Conservation (phyloP, 2,797 vertebrate genomes). For the Astyanax mexicanus region DNA sequence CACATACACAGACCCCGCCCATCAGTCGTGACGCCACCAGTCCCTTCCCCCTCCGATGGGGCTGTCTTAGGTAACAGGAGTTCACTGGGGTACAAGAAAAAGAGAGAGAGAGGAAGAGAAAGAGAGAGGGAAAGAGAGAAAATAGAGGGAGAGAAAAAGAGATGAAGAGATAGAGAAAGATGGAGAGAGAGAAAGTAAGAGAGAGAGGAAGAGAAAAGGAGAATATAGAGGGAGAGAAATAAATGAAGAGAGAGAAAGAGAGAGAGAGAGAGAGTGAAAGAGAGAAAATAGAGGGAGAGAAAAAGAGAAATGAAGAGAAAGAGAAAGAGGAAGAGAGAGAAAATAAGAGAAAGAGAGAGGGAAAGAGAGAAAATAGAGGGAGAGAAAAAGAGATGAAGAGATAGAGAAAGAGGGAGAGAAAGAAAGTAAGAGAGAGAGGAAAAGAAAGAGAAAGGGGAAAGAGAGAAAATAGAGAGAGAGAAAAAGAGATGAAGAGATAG, state of each 20-base stretch:
- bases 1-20: conserved; percentile 2
- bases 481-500: neutral
- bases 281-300: neutral
- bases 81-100: conserved; percentile 21
- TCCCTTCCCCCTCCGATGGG: conserved; percentile 21
- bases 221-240: neutral
- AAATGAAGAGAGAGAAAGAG: neutral
- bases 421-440: neutral
- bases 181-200: neutral
- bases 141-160: neutral
- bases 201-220: no score
- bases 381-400: neutral
- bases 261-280: no score
- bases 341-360: neutral
- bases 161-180: no score
- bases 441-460: no score
- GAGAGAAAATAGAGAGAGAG: neutral
- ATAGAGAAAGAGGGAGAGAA: no score
- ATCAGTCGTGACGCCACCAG: neutral
- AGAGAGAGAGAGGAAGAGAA: neutral
- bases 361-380: no score
- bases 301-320: neutral
- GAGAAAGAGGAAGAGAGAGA: neutral
- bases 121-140: neutral
- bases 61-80: conserved; percentile 34